Evolutionary conservation across 2,797 vertebrate species (phyloP).

Genomic region (Manis pentadactyla): DNA sequence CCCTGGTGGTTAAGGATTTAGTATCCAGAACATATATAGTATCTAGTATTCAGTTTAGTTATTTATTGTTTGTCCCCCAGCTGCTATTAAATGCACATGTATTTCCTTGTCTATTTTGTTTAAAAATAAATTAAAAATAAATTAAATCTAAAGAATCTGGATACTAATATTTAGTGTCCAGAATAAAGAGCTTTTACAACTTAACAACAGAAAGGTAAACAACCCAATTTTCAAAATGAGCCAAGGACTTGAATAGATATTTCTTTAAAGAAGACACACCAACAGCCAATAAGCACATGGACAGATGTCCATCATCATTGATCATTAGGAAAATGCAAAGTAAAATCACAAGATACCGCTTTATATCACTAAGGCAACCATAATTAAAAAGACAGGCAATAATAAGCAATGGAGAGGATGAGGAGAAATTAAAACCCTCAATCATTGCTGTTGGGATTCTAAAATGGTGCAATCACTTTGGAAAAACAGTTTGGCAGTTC

Average conservation of each 20-base stretch:
- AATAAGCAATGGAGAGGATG: neutral
- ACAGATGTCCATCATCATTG: neutral
- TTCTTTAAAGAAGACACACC: neutral
- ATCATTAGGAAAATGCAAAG: neutral
- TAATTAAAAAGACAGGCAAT: neutral
- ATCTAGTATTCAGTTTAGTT: too few relatives aligned
- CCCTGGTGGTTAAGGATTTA: neutral
- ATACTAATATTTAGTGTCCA: neutral
- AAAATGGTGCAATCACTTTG: constrained; percentile 1
- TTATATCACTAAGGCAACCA: neutral
- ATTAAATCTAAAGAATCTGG: too few relatives aligned
- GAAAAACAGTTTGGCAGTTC: neutral
- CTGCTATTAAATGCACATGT: too few relatives aligned
- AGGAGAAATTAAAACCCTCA: neutral
- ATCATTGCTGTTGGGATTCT: neutral
- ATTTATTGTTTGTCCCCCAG: too few relatives aligned
- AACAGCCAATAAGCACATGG: neutral
- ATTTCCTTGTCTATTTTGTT: too few relatives aligned
- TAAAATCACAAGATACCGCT: neutral
- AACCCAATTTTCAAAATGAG: neutral
- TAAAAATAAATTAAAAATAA: too few relatives aligned
- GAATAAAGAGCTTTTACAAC: neutral
- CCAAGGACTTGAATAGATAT: neutral
- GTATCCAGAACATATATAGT: neutral
- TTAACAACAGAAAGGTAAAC: neutral